Evolutionary conservation across 2,888 invertebrate species (phyloP).

Genomic region (Gymnosoma rotundatum): DNA sequence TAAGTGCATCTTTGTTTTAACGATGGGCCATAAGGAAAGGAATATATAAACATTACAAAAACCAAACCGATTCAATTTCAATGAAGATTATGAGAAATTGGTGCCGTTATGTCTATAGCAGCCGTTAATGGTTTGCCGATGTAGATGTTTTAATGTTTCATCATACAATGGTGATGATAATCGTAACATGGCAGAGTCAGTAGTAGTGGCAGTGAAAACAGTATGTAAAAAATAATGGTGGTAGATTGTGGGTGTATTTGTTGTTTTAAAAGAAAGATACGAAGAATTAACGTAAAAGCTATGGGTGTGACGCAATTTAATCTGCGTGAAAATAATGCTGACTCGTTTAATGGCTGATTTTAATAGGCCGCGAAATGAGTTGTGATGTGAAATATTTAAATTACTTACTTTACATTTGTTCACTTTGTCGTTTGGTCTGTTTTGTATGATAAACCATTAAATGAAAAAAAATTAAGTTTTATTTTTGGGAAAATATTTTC

Average conservation of each 20-base stretch:
- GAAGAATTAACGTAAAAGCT: slow-evolving; percentile 60
- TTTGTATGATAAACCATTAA: slow-evolving; percentile 41
- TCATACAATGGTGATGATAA: slow-evolving; percentile 65
- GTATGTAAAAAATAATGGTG: slow-evolving; percentile 31
- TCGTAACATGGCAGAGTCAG: slow-evolving; percentile 18
- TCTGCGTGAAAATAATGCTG: slow-evolving; percentile 70
- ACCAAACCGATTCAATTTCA: slow-evolving; percentile 71
- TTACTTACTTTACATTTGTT: slow-evolving; percentile 67
- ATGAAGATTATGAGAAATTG: slow-evolving; percentile 69
- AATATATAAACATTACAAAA: slow-evolving; percentile 64
- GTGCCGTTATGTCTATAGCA: slow-evolving; percentile 68
- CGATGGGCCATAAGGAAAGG: slow-evolving; percentile 53
- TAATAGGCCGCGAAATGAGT: slow-evolving; percentile 73
- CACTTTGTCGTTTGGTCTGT: slow-evolving; percentile 29
- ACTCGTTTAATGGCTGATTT: slow-evolving; percentile 71
- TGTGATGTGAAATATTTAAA: slow-evolving; percentile 71
- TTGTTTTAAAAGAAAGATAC: slow-evolving; percentile 33
- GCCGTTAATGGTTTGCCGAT: slow-evolving; percentile 65
- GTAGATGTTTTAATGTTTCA: slow-evolving; percentile 66
- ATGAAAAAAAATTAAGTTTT: not conserved
- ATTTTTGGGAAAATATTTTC: slow-evolving; percentile 17
- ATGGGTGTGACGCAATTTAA: slow-evolving; percentile 71
- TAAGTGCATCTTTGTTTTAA: slow-evolving; percentile 19
- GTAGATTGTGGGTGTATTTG: slow-evolving; percentile 54
- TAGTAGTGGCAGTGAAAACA: not conserved